A percentile compares a stretch with the other conserved stretches of the same genome.
phyloP scores from a whole-genome alignment of 1,140 invertebrate genomes.

The Drosophila ironensis region DNA sequence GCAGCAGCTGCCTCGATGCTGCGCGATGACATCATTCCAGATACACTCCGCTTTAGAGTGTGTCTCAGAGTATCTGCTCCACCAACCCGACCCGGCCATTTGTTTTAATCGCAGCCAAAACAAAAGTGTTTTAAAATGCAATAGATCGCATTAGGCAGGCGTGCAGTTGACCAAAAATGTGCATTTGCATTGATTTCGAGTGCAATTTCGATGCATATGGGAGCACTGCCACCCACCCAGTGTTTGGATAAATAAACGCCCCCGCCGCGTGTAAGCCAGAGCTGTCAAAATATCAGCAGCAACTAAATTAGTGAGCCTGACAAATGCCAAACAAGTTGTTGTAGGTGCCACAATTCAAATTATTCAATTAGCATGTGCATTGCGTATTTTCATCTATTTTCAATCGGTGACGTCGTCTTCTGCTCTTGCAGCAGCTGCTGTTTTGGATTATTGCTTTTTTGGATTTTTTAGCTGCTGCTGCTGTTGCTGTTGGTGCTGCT shows the following conservation, averaged over 20 bases:
- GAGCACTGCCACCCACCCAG: constrained; percentile 46
- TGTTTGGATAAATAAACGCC: too few species aligned
- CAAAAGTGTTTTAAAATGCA: constrained; percentile 66
- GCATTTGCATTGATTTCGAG: constrained; percentile 73
- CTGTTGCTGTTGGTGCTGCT: background rate
- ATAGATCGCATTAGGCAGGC: constrained; percentile 68
- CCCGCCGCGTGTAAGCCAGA: constrained; percentile 7
- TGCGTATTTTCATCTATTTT: constrained; percentile 79
- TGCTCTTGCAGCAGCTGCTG: constrained; percentile 8
- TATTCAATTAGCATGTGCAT: constrained; percentile 80
- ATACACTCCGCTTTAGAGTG: constrained; percentile 11
- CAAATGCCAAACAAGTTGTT: constrained; percentile 63
- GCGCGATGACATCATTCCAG: constrained; percentile 61
- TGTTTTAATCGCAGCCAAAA: constrained; percentile 63
- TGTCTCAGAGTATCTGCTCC: constrained; percentile 24
- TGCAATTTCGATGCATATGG: constrained; percentile 20
- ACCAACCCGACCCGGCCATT: constrained; percentile 46
- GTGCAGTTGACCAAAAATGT: constrained; percentile 74
- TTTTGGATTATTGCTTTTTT: background rate
- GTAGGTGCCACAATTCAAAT: constrained; percentile 78
- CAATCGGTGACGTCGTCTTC: constrained; percentile 68
- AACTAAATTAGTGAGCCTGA: constrained; percentile 68
- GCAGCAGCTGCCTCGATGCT: constrained; percentile 19
- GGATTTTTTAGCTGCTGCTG: background rate
- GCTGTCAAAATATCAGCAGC: constrained; percentile 70